phyloP scores from a whole-genome alignment of 2,888 invertebrate genomes.

The Diarsia mendica region DNA sequence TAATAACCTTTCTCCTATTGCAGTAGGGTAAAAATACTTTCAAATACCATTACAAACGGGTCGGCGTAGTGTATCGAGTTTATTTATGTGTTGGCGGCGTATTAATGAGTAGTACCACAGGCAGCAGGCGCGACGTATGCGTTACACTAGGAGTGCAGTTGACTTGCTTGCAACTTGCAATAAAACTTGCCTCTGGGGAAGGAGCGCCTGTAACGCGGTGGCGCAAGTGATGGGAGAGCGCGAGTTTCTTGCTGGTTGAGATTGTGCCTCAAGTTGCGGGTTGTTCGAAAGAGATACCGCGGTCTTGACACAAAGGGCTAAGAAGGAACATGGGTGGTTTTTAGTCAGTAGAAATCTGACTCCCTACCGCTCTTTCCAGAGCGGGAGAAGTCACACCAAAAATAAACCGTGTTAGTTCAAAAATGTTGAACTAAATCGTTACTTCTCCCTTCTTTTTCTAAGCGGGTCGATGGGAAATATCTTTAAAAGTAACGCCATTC shows the following conservation, averaged over 20 bases:
- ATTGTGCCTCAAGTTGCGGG: neutral
- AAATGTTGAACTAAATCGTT: neutral
- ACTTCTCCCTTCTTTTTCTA: neutral
- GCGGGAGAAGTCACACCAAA: too few relatives aligned
- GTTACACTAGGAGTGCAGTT: constrained; percentile 78
- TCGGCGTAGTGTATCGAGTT: constrained; percentile 25
- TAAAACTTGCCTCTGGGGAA: constrained; percentile 82
- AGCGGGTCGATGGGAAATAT: neutral
- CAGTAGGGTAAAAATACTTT: neutral
- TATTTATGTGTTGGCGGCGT: constrained; percentile 53
- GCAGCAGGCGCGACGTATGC: constrained; percentile 65
- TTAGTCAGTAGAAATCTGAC: too few relatives aligned
- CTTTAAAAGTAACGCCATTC: neutral
- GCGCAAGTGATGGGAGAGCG: constrained; percentile 56
- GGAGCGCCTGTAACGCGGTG: constrained; percentile 55
- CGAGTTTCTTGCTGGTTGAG: neutral
- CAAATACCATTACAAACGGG: neutral
- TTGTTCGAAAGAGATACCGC: too few relatives aligned
- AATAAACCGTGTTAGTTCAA: neutral
- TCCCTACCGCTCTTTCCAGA: too few relatives aligned
- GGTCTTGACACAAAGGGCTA: too few relatives aligned
- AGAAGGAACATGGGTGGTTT: too few relatives aligned
- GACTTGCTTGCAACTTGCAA: constrained; percentile 82
- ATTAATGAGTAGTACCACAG: constrained; percentile 64
- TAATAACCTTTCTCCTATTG: neutral